Percentiles rank a stretch among this genome's conserved stretches.
These are phyloP conservation scores for Melipona quadrifasciata DNA, from an alignment of 1,140 invertebrate species.

Conservation along the genomic window DNA sequence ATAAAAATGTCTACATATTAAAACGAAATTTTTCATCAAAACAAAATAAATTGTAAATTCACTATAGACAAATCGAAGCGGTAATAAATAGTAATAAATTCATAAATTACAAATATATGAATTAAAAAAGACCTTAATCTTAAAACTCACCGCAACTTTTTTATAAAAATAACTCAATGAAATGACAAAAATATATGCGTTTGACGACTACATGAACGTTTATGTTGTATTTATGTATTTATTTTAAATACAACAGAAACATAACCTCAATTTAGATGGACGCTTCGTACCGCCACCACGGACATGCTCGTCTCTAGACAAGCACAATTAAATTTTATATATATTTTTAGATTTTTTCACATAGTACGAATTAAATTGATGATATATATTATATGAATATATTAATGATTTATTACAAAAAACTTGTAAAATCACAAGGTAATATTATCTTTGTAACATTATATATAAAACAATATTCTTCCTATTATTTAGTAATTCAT, in stretches of 20 bases:
- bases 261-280: conserved; percentile 56
- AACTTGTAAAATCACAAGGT: background rate
- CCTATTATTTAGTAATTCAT: background rate
- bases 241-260: conserved; percentile 36
- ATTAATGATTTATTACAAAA: background rate
- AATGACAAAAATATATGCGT: conserved; percentile 31
- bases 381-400: too few species aligned
- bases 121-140: background rate
- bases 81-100: background rate
- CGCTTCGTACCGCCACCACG: conserved; percentile 54
- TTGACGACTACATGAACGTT: conserved; percentile 61
- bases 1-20: background rate
- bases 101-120: background rate
- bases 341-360: background rate
- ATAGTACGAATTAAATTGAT: background rate
- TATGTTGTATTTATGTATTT: conserved; percentile 41
- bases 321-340: background rate
- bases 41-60: background rate
- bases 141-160: conserved; percentile 46
- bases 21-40: background rate
- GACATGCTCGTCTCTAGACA: background rate
- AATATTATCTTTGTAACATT: background rate
- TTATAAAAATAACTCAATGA: conserved; percentile 60
- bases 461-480: background rate
- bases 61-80: background rate